Evolutionary conservation across 1,140 invertebrate species (phyloP).

Genomic region (Drosophila kepulauana): DNA sequence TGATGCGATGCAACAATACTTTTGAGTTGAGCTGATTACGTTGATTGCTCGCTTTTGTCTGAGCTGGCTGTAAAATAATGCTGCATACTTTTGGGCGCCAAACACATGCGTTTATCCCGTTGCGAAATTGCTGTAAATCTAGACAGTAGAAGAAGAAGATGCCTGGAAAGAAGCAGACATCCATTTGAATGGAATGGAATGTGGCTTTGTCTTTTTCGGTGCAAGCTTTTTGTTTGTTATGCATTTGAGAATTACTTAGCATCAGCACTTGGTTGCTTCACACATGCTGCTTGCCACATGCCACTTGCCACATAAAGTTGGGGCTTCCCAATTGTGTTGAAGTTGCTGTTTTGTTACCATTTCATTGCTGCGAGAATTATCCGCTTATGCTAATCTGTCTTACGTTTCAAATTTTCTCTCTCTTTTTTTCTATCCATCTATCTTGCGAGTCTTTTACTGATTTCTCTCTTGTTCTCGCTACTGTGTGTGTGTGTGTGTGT

Average conservation of each 20-base stretch:
- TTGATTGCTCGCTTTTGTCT: slow-evolving; percentile 3
- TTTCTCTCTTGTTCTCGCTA: slow-evolving; percentile 17
- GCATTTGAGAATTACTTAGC: slow-evolving; percentile 44
- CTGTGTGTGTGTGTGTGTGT: too few species aligned
- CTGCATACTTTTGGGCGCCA: slow-evolving; percentile 24
- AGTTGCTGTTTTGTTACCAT: slow-evolving; percentile 38
- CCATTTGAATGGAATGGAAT: slow-evolving; percentile 13
- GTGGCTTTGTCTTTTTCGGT: slow-evolving; percentile 14
- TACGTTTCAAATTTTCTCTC: slow-evolving; percentile 74
- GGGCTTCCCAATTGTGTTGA: slow-evolving; percentile 19
- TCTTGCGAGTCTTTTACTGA: slow-evolving; percentile 32
- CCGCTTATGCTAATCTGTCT: slow-evolving; percentile 82
- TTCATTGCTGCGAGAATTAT: slow-evolving; percentile 61
- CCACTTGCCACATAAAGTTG: slow-evolving; percentile 20
- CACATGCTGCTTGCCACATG: slow-evolving; percentile 42
- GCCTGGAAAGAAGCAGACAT: background rate
- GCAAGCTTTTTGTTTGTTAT: slow-evolving; percentile 36
- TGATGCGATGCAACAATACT: background rate
- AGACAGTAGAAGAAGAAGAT: background rate
- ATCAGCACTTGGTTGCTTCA: slow-evolving; percentile 70
- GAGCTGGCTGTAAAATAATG: background rate
- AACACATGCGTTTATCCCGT: slow-evolving; percentile 34
- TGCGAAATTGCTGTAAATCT: slow-evolving; percentile 24
- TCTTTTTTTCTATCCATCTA: slow-evolving; percentile 43
- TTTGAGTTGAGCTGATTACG: background rate